These are phyloP conservation scores for Leptestheria dahalacensis DNA, from an alignment of 1,140 invertebrate genomes.

Conservation along the genomic window DNA sequence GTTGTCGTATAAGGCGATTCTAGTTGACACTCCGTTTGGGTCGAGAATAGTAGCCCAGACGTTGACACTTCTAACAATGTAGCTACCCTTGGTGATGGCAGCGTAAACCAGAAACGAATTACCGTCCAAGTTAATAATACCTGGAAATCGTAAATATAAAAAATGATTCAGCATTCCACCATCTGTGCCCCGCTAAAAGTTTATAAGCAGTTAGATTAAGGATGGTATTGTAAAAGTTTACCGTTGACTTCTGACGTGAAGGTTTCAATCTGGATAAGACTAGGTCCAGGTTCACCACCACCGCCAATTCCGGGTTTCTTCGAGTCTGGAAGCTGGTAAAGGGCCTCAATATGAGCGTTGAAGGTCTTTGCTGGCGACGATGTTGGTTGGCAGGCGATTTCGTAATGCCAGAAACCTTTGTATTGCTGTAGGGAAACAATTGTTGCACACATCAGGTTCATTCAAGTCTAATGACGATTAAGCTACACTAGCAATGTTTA, in stretches of 20 bases:
- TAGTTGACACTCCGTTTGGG: not conserved
- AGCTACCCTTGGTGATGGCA: not conserved
- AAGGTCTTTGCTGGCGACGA: not conserved
- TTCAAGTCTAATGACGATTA: no score
- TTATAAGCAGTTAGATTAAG: not conserved
- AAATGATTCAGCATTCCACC: not conserved
- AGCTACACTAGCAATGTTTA: no score
- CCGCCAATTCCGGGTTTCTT: not conserved
- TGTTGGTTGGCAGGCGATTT: not conserved
- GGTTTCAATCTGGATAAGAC: not conserved
- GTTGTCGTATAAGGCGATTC: not conserved
- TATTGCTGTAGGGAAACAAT: not conserved
- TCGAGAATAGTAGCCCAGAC: not conserved
- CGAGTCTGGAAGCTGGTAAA: not conserved
- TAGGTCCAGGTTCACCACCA: not conserved
- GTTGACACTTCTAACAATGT: not conserved
- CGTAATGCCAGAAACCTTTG: not conserved
- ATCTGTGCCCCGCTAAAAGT: not conserved
- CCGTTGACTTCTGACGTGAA: not conserved
- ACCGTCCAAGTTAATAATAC: conserved; percentile 1
- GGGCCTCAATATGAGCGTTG: not conserved
- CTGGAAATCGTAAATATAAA: not conserved
- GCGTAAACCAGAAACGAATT: conserved; percentile 1
- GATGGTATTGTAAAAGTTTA: not conserved
- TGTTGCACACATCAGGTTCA: no score